phyloP scores from a whole-genome alignment of 2,113 vertebrate genomes.

The Corythornis cristatus region DNA sequence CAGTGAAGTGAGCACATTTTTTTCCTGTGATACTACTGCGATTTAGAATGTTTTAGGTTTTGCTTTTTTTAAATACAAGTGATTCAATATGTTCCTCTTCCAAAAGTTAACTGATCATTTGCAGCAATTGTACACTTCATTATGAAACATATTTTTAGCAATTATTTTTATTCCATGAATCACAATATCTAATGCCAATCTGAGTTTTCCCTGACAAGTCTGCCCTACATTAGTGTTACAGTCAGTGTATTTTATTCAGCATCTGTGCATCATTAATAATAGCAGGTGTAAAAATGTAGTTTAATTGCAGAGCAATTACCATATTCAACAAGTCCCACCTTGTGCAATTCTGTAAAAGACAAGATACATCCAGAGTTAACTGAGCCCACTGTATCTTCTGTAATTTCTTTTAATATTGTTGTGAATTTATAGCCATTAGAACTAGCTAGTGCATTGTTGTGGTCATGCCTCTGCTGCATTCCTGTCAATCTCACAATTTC shows the following conservation, averaged over 20 bases:
- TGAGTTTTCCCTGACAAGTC: neutral
- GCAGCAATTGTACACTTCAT: neutral
- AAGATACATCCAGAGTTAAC: neutral
- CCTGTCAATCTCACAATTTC: neutral
- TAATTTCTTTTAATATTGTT: constrained; percentile 1
- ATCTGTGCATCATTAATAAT: neutral
- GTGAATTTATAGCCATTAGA: constrained; percentile 16
- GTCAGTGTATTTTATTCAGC: neutral
- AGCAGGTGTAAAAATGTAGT: neutral
- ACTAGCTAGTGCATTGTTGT: neutral
- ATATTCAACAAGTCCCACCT: neutral
- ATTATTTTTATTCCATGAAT: neutral
- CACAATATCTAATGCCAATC: neutral
- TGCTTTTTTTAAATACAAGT: neutral
- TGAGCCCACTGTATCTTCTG: neutral
- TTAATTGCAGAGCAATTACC: neutral
- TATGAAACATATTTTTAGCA: neutral
- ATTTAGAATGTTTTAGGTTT: neutral
- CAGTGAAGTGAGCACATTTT: neutral
- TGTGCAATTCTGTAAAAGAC: neutral
- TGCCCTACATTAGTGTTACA: neutral
- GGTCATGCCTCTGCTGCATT: neutral
- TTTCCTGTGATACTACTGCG: neutral
- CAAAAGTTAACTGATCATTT: neutral
- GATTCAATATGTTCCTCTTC: neutral